Percentiles rank a stretch among this genome's conserved stretches.
phyloP scores from a whole-genome alignment of 2,888 invertebrate species.

The Anagyrus pseudococci region DNA sequence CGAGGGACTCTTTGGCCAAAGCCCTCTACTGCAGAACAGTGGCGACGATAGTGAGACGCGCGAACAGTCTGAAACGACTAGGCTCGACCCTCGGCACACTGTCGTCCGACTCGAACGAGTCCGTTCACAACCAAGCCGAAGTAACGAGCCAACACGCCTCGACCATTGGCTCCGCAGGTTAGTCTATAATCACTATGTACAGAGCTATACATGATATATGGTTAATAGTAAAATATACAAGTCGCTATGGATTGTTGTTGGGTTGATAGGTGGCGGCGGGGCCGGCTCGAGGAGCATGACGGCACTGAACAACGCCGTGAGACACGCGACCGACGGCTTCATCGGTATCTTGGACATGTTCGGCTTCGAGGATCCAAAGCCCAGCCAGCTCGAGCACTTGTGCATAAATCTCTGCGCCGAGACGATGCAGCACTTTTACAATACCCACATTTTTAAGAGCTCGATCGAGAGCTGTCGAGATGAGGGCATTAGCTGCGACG shows the following conservation, averaged over 20 bases:
- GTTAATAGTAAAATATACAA: no score
- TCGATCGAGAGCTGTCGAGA: constrained; percentile 92
- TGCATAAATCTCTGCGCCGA: constrained; percentile 96
- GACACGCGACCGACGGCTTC: constrained; percentile 93
- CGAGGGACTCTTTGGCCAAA: constrained; percentile 88
- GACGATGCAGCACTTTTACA: constrained; percentile 98
- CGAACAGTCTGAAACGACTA: constrained; percentile 87
- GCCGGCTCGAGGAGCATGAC: constrained; percentile 89
- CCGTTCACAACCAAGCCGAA: constrained; percentile 86
- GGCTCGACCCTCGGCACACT: constrained; percentile 83
- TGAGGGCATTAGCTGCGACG: constrained; percentile 88
- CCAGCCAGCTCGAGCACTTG: constrained; percentile 88
- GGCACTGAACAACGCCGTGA: constrained; percentile 88
- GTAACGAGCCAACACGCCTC: constrained; percentile 86
- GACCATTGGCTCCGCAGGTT: constrained; percentile 70
- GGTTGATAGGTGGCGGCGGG: constrained; percentile 57
- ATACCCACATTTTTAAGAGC: constrained; percentile 94
- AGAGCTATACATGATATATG: no score
- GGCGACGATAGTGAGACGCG: constrained; percentile 90
- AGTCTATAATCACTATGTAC: no score
- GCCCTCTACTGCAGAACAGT: constrained; percentile 94
- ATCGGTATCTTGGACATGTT: constrained; percentile 97
- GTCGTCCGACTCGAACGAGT: constrained; percentile 91
- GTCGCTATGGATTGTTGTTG: no score
- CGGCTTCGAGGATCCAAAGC: constrained; percentile 92